A percentile compares a stretch with the other conserved stretches of the same genome.
These are phyloP conservation scores for Anorthoa munda DNA, from an alignment of 2,888 invertebrate genomes.

Conservation along the genomic window DNA sequence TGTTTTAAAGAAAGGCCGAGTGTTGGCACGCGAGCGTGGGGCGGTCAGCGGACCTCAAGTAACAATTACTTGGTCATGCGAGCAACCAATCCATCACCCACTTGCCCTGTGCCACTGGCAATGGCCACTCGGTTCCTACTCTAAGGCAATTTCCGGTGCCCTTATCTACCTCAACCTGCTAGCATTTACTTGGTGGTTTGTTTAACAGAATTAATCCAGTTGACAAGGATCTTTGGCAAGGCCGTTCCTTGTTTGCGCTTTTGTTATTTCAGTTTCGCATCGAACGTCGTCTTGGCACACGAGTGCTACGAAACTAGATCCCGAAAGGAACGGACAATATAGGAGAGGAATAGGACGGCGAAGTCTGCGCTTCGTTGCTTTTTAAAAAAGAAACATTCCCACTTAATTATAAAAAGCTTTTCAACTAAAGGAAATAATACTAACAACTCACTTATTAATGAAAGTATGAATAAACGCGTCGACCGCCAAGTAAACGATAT, in stretches of 20 bases:
- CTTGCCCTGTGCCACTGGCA: slow-evolving; percentile 83
- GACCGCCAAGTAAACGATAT: slow-evolving; percentile 62
- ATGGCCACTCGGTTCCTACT: slow-evolving; percentile 85
- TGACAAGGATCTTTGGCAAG: slow-evolving; percentile 78
- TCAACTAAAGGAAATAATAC: slow-evolving; percentile 32
- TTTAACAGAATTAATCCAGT: slow-evolving; percentile 88
- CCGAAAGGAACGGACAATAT: slow-evolving; percentile 24
- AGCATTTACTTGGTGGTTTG: slow-evolving; percentile 86
- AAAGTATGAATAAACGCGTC: slow-evolving; percentile 56
- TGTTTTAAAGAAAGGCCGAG: slow-evolving; percentile 79
- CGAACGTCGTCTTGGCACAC: slow-evolving; percentile 51
- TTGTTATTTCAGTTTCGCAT: slow-evolving; percentile 60
- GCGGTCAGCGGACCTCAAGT: slow-evolving; percentile 83
- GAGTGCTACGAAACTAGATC: slow-evolving; percentile 42
- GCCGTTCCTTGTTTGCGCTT: slow-evolving; percentile 65
- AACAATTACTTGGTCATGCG: slow-evolving; percentile 90
- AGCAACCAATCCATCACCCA: slow-evolving; percentile 88
- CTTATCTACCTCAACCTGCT: slow-evolving; percentile 85
- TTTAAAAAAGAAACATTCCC: slow-evolving; percentile 45
- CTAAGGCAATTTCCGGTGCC: slow-evolving; percentile 88
- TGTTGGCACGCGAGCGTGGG: slow-evolving; percentile 81
- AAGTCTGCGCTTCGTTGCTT: slow-evolving; percentile 76
- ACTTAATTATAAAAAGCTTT: slow-evolving; percentile 20
- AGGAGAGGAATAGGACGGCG: slow-evolving; percentile 43
- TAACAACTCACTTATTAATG: slow-evolving; percentile 44